Evolutionary conservation across 2,797 vertebrate genomes (phyloP).

Genomic region (Falco naumanni): DNA sequence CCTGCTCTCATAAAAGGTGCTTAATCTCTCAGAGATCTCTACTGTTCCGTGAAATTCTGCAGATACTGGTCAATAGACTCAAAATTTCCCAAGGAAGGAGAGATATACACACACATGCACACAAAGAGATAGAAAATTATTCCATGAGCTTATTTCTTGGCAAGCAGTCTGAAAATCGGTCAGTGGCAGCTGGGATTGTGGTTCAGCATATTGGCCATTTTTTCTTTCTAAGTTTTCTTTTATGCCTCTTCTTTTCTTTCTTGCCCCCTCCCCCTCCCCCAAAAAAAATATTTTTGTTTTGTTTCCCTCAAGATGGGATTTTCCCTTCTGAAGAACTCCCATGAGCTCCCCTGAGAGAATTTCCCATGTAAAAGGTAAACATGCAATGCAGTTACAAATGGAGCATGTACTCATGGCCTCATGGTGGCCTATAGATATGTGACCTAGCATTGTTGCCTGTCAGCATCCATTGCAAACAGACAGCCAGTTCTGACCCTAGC

Average conservation of each 20-base stretch:
- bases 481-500: neutral
- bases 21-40: neutral
- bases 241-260: too few relatives aligned
- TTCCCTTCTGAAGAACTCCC: neutral
- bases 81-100: neutral
- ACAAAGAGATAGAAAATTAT: neutral
- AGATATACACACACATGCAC: neutral
- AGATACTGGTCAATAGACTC: neutral
- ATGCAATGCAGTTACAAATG: neutral
- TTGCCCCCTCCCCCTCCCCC: too few relatives aligned
- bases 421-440: neutral
- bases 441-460: neutral
- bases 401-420: neutral
- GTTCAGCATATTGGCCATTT: neutral
- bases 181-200: neutral
- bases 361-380: neutral
- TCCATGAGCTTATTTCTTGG: neutral
- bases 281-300: neutral
- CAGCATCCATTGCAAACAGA: neutral
- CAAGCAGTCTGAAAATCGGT: neutral
- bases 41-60: neutral
- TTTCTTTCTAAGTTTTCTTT: neutral
- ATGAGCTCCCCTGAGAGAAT: neutral
- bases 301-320: neutral
- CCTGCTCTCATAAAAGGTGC: neutral